A percentile compares a stretch with the other conserved stretches of the same genome.
These are phyloP conservation scores for Caenorhabditis becei DNA, from an alignment of 2,888 invertebrate species.

Conservation along the genomic window DNA sequence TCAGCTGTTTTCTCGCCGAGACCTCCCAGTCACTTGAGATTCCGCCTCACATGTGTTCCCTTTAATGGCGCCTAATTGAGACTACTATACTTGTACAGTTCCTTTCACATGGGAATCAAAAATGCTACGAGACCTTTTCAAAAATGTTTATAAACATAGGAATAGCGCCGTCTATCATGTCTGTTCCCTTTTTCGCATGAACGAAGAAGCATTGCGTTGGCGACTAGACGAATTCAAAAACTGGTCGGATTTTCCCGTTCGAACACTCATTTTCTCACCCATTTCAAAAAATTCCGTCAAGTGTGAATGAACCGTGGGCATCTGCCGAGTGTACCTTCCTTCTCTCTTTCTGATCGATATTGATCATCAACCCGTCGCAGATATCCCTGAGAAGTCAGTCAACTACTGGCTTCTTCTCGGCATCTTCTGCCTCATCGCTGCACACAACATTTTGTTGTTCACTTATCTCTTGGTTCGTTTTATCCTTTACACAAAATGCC, in stretches of 20 bases:
- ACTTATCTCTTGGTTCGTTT: conserved; percentile 56
- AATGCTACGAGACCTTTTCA: background rate
- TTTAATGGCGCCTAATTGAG: background rate
- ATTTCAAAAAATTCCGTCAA: conserved; percentile 43
- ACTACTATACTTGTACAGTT: background rate
- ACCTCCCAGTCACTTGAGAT: background rate
- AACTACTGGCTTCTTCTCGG: background rate
- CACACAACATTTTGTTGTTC: conserved; percentile 60
- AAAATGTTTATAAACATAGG: conserved; percentile 5
- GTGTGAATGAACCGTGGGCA: conserved; percentile 44
- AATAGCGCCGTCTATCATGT: background rate
- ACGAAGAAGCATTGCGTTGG: conserved; percentile 8
- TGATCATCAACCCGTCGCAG: conserved; percentile 53
- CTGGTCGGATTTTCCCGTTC: conserved; percentile 35
- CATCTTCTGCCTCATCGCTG: conserved; percentile 36
- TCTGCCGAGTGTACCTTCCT: conserved; percentile 10
- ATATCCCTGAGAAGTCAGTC: conserved; percentile 8
- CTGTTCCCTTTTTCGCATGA: conserved; percentile 21
- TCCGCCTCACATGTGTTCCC: background rate
- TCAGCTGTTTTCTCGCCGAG: background rate
- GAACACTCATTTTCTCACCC: conserved; percentile 50
- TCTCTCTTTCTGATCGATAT: conserved; percentile 34
- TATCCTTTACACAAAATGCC: conserved; percentile 62
- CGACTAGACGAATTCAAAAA: conserved; percentile 31
- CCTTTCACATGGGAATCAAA: background rate